These are phyloP conservation scores for Novumbra hubbsi DNA, from an alignment of 2,797 vertebrate species.

Conservation along the genomic window DNA sequence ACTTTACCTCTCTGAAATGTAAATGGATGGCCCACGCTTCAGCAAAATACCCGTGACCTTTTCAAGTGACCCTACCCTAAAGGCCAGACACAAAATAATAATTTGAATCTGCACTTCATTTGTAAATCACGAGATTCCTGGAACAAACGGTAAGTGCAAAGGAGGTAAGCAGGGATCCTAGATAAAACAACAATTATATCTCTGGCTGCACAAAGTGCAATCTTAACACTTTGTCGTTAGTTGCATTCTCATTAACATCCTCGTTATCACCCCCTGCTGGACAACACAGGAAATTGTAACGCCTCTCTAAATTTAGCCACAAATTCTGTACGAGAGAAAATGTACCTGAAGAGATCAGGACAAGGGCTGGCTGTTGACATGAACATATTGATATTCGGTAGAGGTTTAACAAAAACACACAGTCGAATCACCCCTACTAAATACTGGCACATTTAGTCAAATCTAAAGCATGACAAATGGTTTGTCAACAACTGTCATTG, in stretches of 20 bases:
- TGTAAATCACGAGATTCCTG: background rate
- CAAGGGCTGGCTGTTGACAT: background rate
- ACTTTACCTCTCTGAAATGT: no score
- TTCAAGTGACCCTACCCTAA: no score
- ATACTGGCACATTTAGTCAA: background rate
- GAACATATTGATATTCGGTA: background rate
- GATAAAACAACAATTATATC: no score
- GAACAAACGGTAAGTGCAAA: no score
- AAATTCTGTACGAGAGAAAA: background rate
- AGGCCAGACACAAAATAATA: no score
- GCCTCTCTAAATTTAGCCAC: background rate
- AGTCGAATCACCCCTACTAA: background rate
- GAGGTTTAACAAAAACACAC: background rate
- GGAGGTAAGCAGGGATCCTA: background rate
- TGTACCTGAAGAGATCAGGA: background rate
- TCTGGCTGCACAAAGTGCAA: background rate
- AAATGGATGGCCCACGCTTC: no score
- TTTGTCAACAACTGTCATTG: background rate
- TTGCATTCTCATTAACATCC: background rate
- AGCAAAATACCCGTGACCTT: no score
- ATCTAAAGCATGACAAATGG: background rate
- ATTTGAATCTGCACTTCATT: background rate
- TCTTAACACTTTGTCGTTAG: background rate
- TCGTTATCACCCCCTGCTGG: constrained; percentile 39
- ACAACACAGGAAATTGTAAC: constrained; percentile 2